phyloP scores from a whole-genome alignment of 2,888 invertebrate species.

The Punctoribates punctum region DNA sequence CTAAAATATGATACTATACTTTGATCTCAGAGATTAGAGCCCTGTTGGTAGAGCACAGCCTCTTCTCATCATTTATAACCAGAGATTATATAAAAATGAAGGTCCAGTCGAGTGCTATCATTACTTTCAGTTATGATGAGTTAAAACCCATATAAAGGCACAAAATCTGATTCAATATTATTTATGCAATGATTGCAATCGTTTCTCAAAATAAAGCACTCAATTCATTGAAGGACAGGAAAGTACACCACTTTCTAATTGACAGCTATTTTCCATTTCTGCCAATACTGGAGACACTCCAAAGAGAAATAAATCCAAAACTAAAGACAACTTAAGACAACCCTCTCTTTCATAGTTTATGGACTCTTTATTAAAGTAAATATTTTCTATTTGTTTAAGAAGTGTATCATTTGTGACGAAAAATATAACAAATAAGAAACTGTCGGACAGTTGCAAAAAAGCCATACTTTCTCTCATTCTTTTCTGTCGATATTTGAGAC shows the following conservation, averaged over 20 bases:
- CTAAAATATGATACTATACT: background rate
- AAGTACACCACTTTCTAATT: background rate
- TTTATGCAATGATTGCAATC: background rate
- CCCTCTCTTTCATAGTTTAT: background rate
- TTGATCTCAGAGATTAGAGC: background rate
- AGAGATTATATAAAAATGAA: too few relatives aligned
- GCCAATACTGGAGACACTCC: background rate
- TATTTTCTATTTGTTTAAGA: slow-evolving; percentile 4
- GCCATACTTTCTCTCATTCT: background rate
- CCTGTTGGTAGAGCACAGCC: background rate
- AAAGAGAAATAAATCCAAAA: too few relatives aligned
- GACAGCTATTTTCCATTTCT: background rate
- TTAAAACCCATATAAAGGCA: background rate
- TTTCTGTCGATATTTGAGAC: too few relatives aligned
- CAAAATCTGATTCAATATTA: background rate
- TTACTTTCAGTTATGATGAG: background rate
- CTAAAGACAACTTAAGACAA: background rate
- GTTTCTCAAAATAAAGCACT: background rate
- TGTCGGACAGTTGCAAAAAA: background rate
- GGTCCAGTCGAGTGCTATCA: background rate
- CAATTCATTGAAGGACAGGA: background rate
- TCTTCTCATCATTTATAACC: too few relatives aligned
- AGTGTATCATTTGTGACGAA: background rate
- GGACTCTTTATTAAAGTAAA: background rate
- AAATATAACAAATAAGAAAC: background rate